Base-by-base conservation (phyloP, 2,113 vertebrate species). In the Hipposideros armiger region DNA sequence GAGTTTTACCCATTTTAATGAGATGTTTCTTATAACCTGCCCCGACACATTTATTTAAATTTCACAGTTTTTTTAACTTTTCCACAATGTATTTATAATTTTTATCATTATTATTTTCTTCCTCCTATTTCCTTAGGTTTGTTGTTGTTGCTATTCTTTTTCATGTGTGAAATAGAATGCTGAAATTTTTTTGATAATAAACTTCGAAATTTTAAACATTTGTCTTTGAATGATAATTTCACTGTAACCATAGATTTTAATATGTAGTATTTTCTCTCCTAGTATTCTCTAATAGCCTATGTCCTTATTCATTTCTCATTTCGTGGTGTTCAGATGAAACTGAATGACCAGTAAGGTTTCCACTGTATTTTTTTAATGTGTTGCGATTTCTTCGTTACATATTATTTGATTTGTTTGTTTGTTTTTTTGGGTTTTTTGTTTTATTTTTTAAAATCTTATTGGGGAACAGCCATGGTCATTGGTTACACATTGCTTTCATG, bases 271-370 rank as follows among this genome's bases (percentile, higher is more conserved):
- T 28, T 70, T 67, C 47, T 50, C 22, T 66, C 19, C 28, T 16
- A 0, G 0, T 30, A 0, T 47, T 28, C 6, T 64, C 26, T 8
- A n/a, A 45, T 7, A 22, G 20, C 13, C n/a, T 58, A 11, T 11
- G 2, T 22, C 40, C 42, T 52, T 1, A 20, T 42, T 73, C 11
- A 30, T 28, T 77, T 52, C 28, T n/a, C 58, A 4, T 17, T 16
- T 81, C 11, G 4, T 50, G 28, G 10, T 52, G 3, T 77, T 32
- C 4, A 13, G 42, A 32, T 28, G 72, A 67, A 50, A 73, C 14
- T 1, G 9, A 42, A 36, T 26, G 62, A 9, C 36, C 15, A 1
- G 24, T 10, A 15, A 81, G 54, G 30, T 42, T 67, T 56, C 67
- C 40, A 7, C 9, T 14, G 17, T 17, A 0, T 47, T 4, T n/a